Percentiles rank a stretch among this genome's conserved stretches.
Evolutionary conservation across 2,888 invertebrate genomes (phyloP).

Genomic region (Eucera pruinosa): DNA sequence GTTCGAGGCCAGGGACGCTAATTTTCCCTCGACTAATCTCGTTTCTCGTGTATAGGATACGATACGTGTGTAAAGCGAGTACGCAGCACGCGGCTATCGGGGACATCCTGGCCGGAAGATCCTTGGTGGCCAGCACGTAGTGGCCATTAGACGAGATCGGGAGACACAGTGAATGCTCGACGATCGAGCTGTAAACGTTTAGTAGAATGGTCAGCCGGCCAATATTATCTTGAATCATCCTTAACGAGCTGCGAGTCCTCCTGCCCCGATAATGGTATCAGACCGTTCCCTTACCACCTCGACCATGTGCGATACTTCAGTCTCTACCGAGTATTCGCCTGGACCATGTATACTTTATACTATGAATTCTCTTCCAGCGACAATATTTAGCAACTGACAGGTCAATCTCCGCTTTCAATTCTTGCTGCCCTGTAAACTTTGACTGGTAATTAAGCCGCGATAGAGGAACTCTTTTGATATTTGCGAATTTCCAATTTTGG

Average conservation of each 20-base stretch:
- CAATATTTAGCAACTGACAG: neutral
- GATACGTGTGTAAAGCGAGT: conserved; percentile 32
- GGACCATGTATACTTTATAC: neutral
- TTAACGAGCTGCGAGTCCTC: conserved; percentile 64
- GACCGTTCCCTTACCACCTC: conserved; percentile 13
- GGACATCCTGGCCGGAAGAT: conserved; percentile 48
- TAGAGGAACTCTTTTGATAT: no score
- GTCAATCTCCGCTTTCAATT: no score
- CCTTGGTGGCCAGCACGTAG: conserved; percentile 46
- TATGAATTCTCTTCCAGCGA: neutral
- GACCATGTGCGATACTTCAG: conserved; percentile 29
- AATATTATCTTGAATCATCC: conserved; percentile 71
- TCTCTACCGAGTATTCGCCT: conserved; percentile 5
- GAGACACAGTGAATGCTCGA: conserved; percentile 37
- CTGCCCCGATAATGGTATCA: conserved; percentile 53
- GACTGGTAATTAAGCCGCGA: no score
- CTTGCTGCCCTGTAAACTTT: no score
- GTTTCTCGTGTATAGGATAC: neutral
- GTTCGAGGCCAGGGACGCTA: neutral
- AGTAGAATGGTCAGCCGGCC: conserved; percentile 60
- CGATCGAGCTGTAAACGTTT: conserved; percentile 63
- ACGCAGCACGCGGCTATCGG: conserved; percentile 32
- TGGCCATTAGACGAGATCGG: conserved; percentile 50
- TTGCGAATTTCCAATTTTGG: no score
- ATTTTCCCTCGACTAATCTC: conserved; percentile 29